Evolutionary conservation across 2,888 invertebrate genomes (phyloP), one percentile per base, ranked within the genome.

Genomic region (Entomobrya proxima): DNA sequence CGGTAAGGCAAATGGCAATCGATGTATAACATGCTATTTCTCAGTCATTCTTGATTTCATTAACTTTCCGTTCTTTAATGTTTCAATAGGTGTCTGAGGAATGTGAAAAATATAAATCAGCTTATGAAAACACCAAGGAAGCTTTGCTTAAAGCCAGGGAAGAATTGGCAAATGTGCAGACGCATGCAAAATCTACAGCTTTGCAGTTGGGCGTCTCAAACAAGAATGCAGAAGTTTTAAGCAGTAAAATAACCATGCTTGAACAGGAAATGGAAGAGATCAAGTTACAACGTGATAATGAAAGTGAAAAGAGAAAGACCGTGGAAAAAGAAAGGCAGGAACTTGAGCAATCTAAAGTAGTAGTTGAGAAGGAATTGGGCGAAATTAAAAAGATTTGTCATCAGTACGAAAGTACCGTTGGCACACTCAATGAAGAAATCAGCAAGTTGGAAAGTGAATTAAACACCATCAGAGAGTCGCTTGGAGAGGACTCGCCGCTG

Each of bases 401-500:
- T 61, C 86, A 89, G 67, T 90, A 89, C 76, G 90, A 90, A 79
- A 86, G 80, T 9, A 88, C 89, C 2, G 89, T 89, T 0, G 86
- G 80, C 52, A 64, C 30, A 2, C 69, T 90, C 6, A 89, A 81
- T 77, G 85, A 88, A 30, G 89, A 90, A 74, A 88, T 90, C 6
- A 88, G 87, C 32, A 67, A 84, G 27, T 87, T 89, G 40, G 90
- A 90, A 69, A 89, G 88, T 83, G 89, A 90, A 74, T 67, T 90
- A 15, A 40, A 81, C 15, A 85, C 88, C 15, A 37, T 90, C 15
- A 89, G 89, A 74, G 89, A 90, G 58, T 86, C 85, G 1, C 67
- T 90, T 5, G 90, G 89, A 15, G 90, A 90, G 32, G 90, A 90
- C 75, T 90, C 90, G 15, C 90, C 90, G 2, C 50, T 90, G 5